These are phyloP conservation scores for Stenopsyche tienmushanensis DNA, from an alignment of 1,140 invertebrate species.

Conservation along the genomic window DNA sequence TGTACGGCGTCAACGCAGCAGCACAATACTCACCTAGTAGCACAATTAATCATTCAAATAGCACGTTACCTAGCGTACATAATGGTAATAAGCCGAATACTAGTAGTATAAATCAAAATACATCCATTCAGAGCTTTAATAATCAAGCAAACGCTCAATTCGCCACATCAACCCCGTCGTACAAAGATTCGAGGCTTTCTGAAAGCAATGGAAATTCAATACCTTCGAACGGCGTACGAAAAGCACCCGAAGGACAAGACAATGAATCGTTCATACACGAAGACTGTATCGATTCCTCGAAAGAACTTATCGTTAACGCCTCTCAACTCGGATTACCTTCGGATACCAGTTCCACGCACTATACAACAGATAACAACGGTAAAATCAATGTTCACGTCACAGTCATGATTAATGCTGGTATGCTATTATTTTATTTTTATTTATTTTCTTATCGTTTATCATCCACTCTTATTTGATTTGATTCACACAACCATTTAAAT, in stretches of 20 bases:
- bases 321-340: slow-evolving; percentile 52
- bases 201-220: slow-evolving; percentile 29
- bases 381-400: slow-evolving; percentile 88
- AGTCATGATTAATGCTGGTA: slow-evolving; percentile 70
- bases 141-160: slow-evolving; percentile 13
- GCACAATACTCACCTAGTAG: slow-evolving; percentile 51
- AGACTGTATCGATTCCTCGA: slow-evolving; percentile 60
- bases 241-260: slow-evolving; percentile 77
- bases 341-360: slow-evolving; percentile 55
- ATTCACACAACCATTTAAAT: not conserved
- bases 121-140: not conserved
- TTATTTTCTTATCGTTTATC: not conserved
- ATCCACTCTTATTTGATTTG: not conserved
- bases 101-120: slow-evolving; percentile 11
- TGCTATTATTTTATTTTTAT: slow-evolving; percentile 37
- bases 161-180: not conserved
- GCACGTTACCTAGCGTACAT: not conserved
- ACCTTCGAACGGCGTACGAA: slow-evolving; percentile 54
- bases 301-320: slow-evolving; percentile 47
- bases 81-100: slow-evolving; percentile 13
- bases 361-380: slow-evolving; percentile 77
- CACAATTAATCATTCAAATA: not conserved
- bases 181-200: slow-evolving; percentile 4
- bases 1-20: slow-evolving; percentile 55
- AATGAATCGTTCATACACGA: slow-evolving; percentile 66